Evolutionary conservation across 2,113 vertebrate genomes (phyloP).

Genomic region (Urocitellus parryii): DNA sequence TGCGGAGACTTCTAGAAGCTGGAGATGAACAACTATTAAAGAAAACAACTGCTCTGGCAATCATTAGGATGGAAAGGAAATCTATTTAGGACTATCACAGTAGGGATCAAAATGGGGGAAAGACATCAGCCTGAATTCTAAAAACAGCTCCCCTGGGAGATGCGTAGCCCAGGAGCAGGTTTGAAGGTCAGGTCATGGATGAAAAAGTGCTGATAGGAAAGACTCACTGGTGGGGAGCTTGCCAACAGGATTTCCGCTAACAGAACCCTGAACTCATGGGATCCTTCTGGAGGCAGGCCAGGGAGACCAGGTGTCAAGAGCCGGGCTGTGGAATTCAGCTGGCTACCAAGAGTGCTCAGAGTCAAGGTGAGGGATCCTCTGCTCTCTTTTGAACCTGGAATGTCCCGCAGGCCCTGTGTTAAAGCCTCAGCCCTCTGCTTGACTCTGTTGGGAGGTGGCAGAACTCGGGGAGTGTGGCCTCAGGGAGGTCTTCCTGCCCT

Average conservation of each 20-base stretch:
- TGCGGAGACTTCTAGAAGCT: conserved; percentile 31
- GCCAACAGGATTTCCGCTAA: not conserved
- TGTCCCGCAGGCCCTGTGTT: not conserved
- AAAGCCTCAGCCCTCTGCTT: not conserved
- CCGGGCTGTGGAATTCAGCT: not conserved
- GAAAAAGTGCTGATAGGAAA: not conserved
- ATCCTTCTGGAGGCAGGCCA: not conserved
- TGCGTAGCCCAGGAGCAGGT: not conserved
- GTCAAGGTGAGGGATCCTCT: not conserved
- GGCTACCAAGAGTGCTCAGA: not conserved
- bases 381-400: too few relatives aligned
- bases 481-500: not conserved
- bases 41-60: not conserved
- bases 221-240: not conserved
- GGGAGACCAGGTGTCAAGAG: not conserved
- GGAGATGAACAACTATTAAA: not conserved
- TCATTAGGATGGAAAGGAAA: not conserved
- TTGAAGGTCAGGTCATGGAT: not conserved
- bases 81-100: not conserved
- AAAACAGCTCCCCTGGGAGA: not conserved
- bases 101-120: too few relatives aligned
- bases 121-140: not conserved
- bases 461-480: not conserved
- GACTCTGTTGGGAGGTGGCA: not conserved
- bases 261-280: not conserved